Percentiles rank a stretch among this genome's conserved stretches.
These are phyloP conservation scores for Ceratitis capitata DNA, from an alignment of 1,140 invertebrate species.

Conservation along the genomic window DNA sequence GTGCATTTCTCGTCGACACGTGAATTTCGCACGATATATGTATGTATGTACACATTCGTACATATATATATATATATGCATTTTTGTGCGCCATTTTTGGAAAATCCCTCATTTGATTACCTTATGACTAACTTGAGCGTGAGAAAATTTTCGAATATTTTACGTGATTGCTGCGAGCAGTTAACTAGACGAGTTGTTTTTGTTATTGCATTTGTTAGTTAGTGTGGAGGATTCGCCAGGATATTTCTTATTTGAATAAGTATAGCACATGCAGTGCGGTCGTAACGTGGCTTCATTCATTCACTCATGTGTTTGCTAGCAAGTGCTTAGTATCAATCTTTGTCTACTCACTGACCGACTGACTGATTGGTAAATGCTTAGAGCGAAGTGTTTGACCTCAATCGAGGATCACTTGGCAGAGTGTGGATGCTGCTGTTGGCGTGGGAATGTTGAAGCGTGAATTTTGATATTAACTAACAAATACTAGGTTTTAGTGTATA, in stretches of 20 bases:
- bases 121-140: not conserved
- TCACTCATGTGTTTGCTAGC: not conserved
- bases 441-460: constrained; percentile 16
- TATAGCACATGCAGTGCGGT: not conserved
- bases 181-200: not conserved
- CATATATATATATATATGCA: too few relatives aligned
- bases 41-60: too few relatives aligned
- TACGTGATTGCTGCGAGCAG: not conserved
- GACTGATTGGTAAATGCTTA: constrained; percentile 12
- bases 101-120: not conserved
- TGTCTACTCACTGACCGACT: not conserved
- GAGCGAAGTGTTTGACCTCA: constrained; percentile 13
- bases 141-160: constrained; percentile 4
- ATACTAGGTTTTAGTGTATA: not conserved
- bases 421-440: not conserved
- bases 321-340: constrained; percentile 13
- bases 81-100: constrained; percentile 23
- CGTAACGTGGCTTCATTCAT: not conserved
- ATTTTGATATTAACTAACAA: not conserved
- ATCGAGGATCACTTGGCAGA: constrained; percentile 9
- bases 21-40: constrained; percentile 23
- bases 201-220: not conserved
- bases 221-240: not conserved
- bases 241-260: not conserved
- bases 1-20: constrained; percentile 3